Evolutionary conservation across 2,797 vertebrate species (phyloP).

Genomic region (Tadarida brasiliensis): DNA sequence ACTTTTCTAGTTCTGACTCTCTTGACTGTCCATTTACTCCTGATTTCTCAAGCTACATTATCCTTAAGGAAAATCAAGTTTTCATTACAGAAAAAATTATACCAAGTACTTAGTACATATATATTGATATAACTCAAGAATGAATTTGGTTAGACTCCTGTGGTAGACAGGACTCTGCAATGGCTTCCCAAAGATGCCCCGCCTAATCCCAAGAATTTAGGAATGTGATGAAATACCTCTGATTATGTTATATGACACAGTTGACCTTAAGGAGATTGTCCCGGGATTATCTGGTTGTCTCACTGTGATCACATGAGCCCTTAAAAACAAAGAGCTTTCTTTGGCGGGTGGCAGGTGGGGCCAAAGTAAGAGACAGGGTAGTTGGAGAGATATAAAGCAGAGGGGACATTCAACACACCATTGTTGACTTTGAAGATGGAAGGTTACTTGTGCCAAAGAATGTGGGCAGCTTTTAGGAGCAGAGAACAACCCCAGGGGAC

Average conservation of each 20-base stretch:
- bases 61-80: background rate
- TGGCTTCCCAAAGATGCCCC: background rate
- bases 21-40: background rate
- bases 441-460: background rate
- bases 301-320: background rate
- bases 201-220: background rate
- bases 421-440: background rate
- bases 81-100: background rate
- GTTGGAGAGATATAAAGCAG: background rate
- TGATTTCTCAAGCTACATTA: background rate
- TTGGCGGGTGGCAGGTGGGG: background rate
- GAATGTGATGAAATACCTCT: background rate
- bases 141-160: background rate
- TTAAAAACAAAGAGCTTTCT: slow-evolving; percentile 36
- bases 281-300: background rate
- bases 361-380: background rate
- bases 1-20: slow-evolving; percentile 15
- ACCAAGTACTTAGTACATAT: background rate
- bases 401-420: background rate
- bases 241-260: background rate
- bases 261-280: background rate
- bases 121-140: background rate
- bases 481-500: background rate
- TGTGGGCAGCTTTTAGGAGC: background rate
- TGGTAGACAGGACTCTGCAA: background rate